Conservation (phyloP, 1,140 invertebrate species). For the Drosophila punjabiensis region DNA sequence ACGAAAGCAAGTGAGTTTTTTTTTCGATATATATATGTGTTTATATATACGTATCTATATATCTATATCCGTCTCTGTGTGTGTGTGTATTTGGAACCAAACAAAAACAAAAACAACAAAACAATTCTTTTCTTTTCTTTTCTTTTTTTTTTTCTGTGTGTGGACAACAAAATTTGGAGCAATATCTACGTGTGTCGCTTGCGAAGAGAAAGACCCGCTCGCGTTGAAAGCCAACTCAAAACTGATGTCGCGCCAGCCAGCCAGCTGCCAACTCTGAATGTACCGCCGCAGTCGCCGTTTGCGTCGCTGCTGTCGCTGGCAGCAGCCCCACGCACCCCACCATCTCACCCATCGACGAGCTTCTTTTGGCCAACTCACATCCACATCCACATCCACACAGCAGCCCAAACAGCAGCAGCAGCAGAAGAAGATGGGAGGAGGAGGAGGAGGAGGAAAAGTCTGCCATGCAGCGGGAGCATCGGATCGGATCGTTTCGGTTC, state of each 20-base stretch:
- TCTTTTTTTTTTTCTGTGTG: constrained; percentile 38
- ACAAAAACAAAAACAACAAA: constrained; percentile 79
- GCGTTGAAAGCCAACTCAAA: constrained; percentile 86
- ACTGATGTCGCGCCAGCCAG: constrained; percentile 84
- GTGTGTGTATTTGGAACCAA: constrained; percentile 63
- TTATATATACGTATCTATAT: constrained; percentile 23
- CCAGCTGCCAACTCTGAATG: constrained; percentile 70
- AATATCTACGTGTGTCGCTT: constrained; percentile 84
- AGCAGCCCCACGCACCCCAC: constrained; percentile 25
- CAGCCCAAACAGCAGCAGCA: constrained; percentile 38
- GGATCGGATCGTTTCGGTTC: constrained; percentile 38
- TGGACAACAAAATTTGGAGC: constrained; percentile 66
- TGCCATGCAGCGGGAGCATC: constrained; percentile 47
- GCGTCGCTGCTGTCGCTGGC: constrained; percentile 24
- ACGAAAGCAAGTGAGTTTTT: constrained; percentile 40
- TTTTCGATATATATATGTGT: constrained; percentile 32
- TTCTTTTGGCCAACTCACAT: constrained; percentile 25
- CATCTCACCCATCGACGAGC: constrained; percentile 37
- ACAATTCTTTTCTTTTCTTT: constrained; percentile 43
- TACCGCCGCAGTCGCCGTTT: constrained; percentile 65
- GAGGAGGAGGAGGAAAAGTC: constrained; percentile 41
- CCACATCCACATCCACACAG: constrained; percentile 21
- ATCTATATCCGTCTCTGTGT: constrained; percentile 41
- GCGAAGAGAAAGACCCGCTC: constrained; percentile 85
- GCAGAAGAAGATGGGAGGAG: constrained; percentile 14